phyloP scores from a whole-genome alignment of 2,888 invertebrate genomes.

The Dolichopus griseipennis region DNA sequence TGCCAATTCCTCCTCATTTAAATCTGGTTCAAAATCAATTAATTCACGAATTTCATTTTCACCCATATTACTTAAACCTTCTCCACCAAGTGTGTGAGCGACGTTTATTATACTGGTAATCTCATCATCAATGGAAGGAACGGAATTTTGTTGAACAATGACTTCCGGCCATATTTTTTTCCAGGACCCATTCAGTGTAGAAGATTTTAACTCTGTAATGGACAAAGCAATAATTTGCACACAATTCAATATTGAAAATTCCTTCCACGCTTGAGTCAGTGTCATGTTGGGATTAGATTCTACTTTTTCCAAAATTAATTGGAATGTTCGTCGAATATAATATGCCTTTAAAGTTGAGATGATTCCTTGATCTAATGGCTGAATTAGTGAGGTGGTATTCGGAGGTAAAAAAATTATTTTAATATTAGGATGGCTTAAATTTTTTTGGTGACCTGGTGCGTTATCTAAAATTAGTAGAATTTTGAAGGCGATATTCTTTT shows the following conservation, averaged over 20 bases:
- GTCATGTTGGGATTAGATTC: background rate
- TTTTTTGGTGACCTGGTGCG: too few species aligned
- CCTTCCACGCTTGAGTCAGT: constrained; percentile 3
- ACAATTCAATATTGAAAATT: constrained; percentile 11
- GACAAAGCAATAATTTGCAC: too few species aligned
- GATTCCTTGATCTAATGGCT: constrained; percentile 8
- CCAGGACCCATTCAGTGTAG: constrained; percentile 26
- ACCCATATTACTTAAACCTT: constrained; percentile 22
- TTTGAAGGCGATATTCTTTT: too few species aligned
- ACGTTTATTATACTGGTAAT: constrained; percentile 15
- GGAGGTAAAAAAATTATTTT: background rate
- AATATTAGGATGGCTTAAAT: background rate
- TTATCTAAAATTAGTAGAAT: too few species aligned
- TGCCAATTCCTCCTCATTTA: background rate
- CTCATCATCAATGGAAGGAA: constrained; percentile 12
- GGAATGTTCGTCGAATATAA: constrained; percentile 20
- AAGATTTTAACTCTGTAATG: constrained; percentile 23
- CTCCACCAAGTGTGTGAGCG: constrained; percentile 20
- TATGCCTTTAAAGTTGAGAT: constrained; percentile 10
- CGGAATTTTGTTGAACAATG: constrained; percentile 16
- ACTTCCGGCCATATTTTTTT: constrained; percentile 25
- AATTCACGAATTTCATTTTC: constrained; percentile 21
- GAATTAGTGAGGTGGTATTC: background rate
- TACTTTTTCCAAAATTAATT: constrained; percentile 18
- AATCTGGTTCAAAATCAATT: background rate